A percentile compares a stretch with the other conserved stretches of the same genome.
These are phyloP conservation scores for Panagrolaimus sp. DNA, from an alignment of 1,140 invertebrate genomes.

Conservation along the genomic window DNA sequence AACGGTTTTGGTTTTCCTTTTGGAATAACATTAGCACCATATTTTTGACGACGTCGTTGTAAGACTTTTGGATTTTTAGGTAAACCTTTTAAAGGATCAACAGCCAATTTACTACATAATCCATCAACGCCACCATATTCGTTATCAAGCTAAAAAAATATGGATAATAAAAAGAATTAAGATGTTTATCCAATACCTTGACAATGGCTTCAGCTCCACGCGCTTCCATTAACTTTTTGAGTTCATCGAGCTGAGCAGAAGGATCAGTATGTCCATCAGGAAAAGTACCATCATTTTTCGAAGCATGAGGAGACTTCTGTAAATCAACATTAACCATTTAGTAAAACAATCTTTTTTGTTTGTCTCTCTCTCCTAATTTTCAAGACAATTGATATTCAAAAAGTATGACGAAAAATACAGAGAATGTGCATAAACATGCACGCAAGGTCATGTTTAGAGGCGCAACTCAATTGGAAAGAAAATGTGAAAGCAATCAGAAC, in stretches of 20 bases:
- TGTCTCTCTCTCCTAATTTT: no score
- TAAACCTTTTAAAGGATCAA: conserved; percentile 79
- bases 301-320: not conserved
- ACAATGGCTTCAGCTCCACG: conserved; percentile 76
- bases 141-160: conserved; percentile 37
- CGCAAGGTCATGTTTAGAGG: no score
- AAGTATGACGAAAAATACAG: no score
- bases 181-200: conserved; percentile 60
- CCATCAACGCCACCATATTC: conserved; percentile 83
- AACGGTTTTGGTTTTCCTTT: conserved; percentile 98
- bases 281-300: not conserved
- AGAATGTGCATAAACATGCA: no score
- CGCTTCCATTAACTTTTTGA: conserved; percentile 91
- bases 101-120: conserved; percentile 81
- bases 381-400: no score
- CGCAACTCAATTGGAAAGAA: no score
- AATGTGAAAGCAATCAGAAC: no score
- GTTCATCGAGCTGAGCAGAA: conserved; percentile 71
- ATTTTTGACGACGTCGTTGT: conserved; percentile 82
- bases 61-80: conserved; percentile 74
- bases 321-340: no score
- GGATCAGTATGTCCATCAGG: conserved; percentile 12
- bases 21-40: conserved; percentile 95
- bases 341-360: no score
- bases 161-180: not conserved